phyloP scores from a whole-genome alignment of 2,888 invertebrate genomes.

The Cataglyphis livida region DNA sequence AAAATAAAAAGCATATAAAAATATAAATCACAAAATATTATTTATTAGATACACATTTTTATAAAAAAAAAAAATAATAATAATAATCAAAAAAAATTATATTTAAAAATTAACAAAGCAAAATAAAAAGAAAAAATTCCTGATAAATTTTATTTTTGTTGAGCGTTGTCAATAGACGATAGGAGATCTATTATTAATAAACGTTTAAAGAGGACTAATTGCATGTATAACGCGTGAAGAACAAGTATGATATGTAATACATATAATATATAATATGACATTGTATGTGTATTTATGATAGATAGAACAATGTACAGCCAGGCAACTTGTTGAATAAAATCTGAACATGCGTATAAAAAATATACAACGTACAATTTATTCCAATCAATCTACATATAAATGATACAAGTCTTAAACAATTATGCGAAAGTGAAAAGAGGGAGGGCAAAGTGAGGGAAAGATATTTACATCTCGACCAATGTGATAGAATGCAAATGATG shows the following conservation, averaged over 20 bases:
- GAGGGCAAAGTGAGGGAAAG: slow-evolving; percentile 59
- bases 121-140: not conserved
- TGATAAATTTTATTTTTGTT: not conserved
- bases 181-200: slow-evolving; percentile 9
- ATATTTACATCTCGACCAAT: slow-evolving; percentile 83
- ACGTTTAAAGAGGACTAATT: slow-evolving; percentile 25
- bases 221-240: slow-evolving; percentile 22
- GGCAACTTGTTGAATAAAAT: slow-evolving; percentile 64
- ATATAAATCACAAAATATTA: not conserved
- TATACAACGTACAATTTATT: slow-evolving; percentile 84
- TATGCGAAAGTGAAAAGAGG: slow-evolving; percentile 63
- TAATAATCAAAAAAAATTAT: not conserved
- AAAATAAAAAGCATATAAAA: not conserved
- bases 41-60: not conserved
- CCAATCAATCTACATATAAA: slow-evolving; percentile 75
- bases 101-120: not conserved
- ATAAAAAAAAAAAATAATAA: not conserved
- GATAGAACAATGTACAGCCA: slow-evolving; percentile 57
- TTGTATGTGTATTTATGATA: slow-evolving; percentile 49
- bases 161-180: slow-evolving; percentile 4
- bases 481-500: slow-evolving; percentile 56
- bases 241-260: slow-evolving; percentile 57
- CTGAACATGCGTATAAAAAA: slow-evolving; percentile 79
- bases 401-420: slow-evolving; percentile 59
- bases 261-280: slow-evolving; percentile 45